Evolutionary conservation across 2,888 invertebrate species (phyloP).

Genomic region (Andrena bicolor): DNA sequence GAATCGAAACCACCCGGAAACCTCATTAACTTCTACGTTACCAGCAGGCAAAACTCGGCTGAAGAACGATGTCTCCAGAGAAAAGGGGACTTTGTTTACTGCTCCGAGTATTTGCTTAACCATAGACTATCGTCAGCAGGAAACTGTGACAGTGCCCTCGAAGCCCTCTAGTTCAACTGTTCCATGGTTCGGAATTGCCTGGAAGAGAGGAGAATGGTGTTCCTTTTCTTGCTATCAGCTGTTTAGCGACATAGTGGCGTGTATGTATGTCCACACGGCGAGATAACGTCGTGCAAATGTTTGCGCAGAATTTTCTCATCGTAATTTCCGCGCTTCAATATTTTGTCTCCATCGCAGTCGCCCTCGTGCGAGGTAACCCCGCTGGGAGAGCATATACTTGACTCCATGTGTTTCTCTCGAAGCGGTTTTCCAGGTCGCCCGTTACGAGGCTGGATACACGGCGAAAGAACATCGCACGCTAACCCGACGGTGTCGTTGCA

Average conservation of each 20-base stretch:
- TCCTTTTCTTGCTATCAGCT: slow-evolving; percentile 33
- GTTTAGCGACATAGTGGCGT: background rate
- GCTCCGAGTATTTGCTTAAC: too few species aligned
- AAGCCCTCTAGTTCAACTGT: background rate
- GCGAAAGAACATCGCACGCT: slow-evolving; percentile 15
- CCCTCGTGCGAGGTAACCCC: slow-evolving; percentile 8
- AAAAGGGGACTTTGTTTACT: too few species aligned
- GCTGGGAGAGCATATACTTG: slow-evolving; percentile 47
- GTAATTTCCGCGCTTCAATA: slow-evolving; percentile 69
- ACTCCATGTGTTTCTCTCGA: slow-evolving; percentile 22
- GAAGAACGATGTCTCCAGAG: too few species aligned
- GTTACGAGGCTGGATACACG: slow-evolving; percentile 12
- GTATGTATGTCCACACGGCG: slow-evolving; percentile 8
- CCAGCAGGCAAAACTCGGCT: too few species aligned
- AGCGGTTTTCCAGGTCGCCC: slow-evolving; percentile 17
- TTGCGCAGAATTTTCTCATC: slow-evolving; percentile 68
- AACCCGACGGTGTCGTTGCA: background rate
- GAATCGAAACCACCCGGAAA: background rate
- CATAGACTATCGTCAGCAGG: background rate
- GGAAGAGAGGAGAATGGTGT: background rate
- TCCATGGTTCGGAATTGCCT: background rate
- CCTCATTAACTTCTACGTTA: background rate
- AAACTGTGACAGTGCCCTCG: background rate
- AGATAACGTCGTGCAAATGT: slow-evolving; percentile 68
- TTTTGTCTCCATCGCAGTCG: slow-evolving; percentile 65